phyloP scores from a whole-genome alignment of 2,113 vertebrate genomes.

The Syrrhaptes paradoxus region DNA sequence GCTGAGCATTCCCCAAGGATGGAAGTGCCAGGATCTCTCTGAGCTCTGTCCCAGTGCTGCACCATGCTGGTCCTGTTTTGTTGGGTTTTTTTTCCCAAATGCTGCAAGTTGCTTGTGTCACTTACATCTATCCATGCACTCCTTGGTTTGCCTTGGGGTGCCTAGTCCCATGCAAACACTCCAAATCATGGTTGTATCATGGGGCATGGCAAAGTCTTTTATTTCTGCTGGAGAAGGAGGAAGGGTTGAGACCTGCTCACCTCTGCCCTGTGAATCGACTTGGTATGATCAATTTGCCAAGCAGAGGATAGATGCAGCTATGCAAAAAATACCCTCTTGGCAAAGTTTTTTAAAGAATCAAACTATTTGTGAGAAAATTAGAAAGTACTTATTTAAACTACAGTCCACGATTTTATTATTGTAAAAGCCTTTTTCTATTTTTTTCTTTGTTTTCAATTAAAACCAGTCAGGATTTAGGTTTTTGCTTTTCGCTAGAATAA shows the following conservation, averaged over 20 bases:
- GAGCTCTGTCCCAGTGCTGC: background rate
- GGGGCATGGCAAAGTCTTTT: background rate
- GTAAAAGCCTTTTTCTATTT: background rate
- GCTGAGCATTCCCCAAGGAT: background rate
- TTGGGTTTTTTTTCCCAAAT: background rate
- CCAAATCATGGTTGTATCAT: background rate
- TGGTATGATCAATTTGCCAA: background rate
- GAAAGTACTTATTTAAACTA: background rate
- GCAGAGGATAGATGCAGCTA: background rate
- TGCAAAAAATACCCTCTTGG: background rate
- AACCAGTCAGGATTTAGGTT: background rate
- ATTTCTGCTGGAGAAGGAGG: background rate
- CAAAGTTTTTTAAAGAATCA: background rate
- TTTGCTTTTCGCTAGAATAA: conserved; percentile 21
- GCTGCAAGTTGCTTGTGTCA: accelerated
- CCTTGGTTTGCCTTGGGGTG: background rate
- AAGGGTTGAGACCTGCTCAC: background rate
- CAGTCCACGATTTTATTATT: background rate
- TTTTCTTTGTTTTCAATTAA: conserved; percentile 28
- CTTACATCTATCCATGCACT: background rate
- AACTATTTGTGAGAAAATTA: background rate
- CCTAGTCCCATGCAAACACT: background rate
- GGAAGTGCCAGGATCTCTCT: background rate
- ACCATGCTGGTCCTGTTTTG: accelerated
- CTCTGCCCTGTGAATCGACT: background rate